Base-by-base conservation (phyloP, 2,797 vertebrate species). In the Scolopax bukidnonensis region DNA sequence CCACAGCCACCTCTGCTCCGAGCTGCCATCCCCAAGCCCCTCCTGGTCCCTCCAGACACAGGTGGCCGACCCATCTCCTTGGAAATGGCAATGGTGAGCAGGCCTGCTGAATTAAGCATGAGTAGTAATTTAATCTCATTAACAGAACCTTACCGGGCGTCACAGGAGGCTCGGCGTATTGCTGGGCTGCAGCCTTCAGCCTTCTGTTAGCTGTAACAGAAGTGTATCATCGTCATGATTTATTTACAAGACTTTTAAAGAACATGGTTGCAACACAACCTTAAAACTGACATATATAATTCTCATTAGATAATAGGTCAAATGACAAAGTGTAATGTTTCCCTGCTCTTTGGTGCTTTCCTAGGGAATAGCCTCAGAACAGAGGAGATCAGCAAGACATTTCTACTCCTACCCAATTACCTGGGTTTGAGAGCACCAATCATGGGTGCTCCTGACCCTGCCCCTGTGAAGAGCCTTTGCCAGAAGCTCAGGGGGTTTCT, bases 51-150 rank as follows among this genome's bases (percentile, higher is more conserved):
- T 7, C 83, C 93, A 3, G 96, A 81, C 63, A 28, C 77, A 1
- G 98, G 97, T 4, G 96, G 98, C 60, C 48, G 27, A 8, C 98
- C 98, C 5, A 82, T 99, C 96, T 98, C 98, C 85, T 87, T 75
- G 50, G 97, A 98, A 76, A 96, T 98, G 87, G 98, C 98, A 1
- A 86, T 18, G 93, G 99, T 99, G 97, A 98, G 98, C 95, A 70
- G 14, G 92, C 54, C 95, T 95, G 96, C 84, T 97, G 94, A 97
- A 97, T 97, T 97, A 97, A 95, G 57, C 48, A 97, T 94, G 91
- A 97, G 91, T 89, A 28, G 98, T 96, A 98, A 98, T 9, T 6
- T 51, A 83, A 98, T 84, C 96, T 81, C 25, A 20, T 47, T 70
- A 47, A 41, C 93, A 96, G 93, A 65, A 93, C 90, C 59, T 68